Evolutionary conservation across 2,888 invertebrate species (phyloP).

Genomic region (Cheilosia grossa): DNA sequence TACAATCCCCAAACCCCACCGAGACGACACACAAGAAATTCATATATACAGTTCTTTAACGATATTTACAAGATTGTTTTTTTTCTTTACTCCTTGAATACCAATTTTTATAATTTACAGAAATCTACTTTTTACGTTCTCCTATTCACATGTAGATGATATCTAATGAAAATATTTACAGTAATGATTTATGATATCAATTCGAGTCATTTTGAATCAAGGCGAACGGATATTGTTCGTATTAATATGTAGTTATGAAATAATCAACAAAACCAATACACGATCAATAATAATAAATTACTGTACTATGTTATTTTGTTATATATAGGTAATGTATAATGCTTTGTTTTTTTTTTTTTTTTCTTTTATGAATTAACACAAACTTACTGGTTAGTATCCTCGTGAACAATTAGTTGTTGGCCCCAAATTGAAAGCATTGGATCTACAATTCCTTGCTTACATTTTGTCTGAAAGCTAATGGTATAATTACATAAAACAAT

Average conservation of each 20-base stretch:
- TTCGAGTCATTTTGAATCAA: slow-evolving; percentile 51
- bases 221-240: slow-evolving; percentile 42
- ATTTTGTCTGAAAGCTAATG: slow-evolving; percentile 91
- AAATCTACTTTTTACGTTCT: slow-evolving; percentile 56
- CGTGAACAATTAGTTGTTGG: slow-evolving; percentile 98
- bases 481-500: slow-evolving; percentile 78
- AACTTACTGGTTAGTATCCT: slow-evolving; percentile 98
- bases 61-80: slow-evolving; percentile 54
- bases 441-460: slow-evolving; percentile 98
- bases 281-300: slow-evolving; percentile 62
- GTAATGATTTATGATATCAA: slow-evolving; percentile 61
- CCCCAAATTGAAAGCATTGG: slow-evolving; percentile 99
- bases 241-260: slow-evolving; percentile 54
- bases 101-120: slow-evolving; percentile 49
- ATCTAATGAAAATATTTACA: slow-evolving; percentile 68
- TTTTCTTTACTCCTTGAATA: slow-evolving; percentile 9
- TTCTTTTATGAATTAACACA: slow-evolving; percentile 66
- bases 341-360: slow-evolving; percentile 54
- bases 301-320: slow-evolving; percentile 54
- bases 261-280: slow-evolving; percentile 71
- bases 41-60: slow-evolving; percentile 38
- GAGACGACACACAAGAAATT: slow-evolving; percentile 44
- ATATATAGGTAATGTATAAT: slow-evolving; percentile 62
- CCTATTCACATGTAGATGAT: slow-evolving; percentile 56
- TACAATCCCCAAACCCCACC: slow-evolving; percentile 39